Conservation (phyloP, 2,888 invertebrate species). For the Dicranocentrus wangi region DNA sequence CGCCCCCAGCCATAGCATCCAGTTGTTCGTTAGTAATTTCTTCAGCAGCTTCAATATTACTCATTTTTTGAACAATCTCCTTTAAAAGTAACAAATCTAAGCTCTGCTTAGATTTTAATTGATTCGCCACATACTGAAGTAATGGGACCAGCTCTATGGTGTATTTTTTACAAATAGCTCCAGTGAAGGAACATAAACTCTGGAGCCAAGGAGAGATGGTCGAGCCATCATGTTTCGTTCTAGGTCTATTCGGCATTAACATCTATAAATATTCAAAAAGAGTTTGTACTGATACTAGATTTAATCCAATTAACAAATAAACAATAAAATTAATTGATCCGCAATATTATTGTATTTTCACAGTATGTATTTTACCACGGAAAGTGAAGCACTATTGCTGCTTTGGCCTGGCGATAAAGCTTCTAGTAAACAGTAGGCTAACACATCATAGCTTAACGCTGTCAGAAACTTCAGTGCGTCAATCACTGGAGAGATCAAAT, state of each 20-base stretch:
- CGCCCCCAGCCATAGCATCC: constrained; percentile 97
- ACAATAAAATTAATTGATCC: no score
- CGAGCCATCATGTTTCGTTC: constrained; percentile 89
- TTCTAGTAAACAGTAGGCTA: constrained; percentile 96
- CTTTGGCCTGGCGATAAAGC: constrained; percentile 80
- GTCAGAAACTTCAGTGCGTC: constrained; percentile 98
- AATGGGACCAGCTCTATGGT: constrained; percentile 95
- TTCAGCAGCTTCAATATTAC: constrained; percentile 96
- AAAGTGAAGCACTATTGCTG: constrained; percentile 59
- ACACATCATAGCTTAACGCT: constrained; percentile 93
- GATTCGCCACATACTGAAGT: constrained; percentile 97
- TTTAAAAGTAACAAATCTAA: constrained; percentile 93
- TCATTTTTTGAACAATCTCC: constrained; percentile 99
- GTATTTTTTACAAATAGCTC: constrained; percentile 97
- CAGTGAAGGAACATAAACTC: constrained; percentile 95
- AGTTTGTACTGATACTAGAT: neutral
- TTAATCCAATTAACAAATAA: no score
- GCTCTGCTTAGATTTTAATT: constrained; percentile 95
- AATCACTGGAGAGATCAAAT: constrained; percentile 95
- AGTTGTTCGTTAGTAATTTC: constrained; percentile 97
- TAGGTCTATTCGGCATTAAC: constrained; percentile 72
- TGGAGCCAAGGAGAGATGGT: constrained; percentile 95
- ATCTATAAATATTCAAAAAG: constrained; percentile 61
- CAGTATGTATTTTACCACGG: constrained; percentile 34
- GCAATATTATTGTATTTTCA: no score